Base-by-base conservation (phyloP, 2,888 invertebrate genomes). In the Onchidella celtica region DNA sequence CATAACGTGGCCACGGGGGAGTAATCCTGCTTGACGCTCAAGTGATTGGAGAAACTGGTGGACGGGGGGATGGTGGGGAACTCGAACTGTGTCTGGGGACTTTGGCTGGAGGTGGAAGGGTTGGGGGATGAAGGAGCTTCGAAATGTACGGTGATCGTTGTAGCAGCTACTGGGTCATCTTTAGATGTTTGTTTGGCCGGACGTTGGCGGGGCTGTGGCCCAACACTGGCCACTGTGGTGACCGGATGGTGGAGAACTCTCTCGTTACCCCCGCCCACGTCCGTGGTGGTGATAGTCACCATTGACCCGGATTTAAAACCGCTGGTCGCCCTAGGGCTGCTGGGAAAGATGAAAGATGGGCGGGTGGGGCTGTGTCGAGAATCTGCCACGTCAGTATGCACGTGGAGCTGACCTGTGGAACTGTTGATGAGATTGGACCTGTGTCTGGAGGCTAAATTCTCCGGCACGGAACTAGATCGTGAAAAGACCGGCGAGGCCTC, bases 391-490 rank as follows among this genome's bases (percentile, higher is more conserved):
- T 78, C 79, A 0, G 80, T 84, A 32, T 70, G 61, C 17, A 81
- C 76, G 32, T 79, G 83, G 21, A 85, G 78, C 34, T 85, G 81
- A 4, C 84, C 83, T 2, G 82, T 82, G 0, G 84, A 84, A 17
- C 83, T 83, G 63, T 82, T 80, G 27, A 83, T 57, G 3, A 79
- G 55, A 47, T 81, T 73, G 4, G 85, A 78, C 27, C 74, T 79
- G 57, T 68, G 77, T 24, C 88, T 78, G 32, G 86, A 85, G 1
- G 90, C 88, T 34, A 91, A 85, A 79, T 91, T 90, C 72, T 91
- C 90, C 14, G 92, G 93, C 38, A 92, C 92, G 9, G 92, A 92
- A 84, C 92, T 92, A 47, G 92, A 92, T n/a, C 92, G 82, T 1
- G 92, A 92, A 76, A 92, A 89, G 38, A 92, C 88, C 0, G 91